phyloP scores from a whole-genome alignment of 2,797 vertebrate genomes.

The Hydrophis major region DNA sequence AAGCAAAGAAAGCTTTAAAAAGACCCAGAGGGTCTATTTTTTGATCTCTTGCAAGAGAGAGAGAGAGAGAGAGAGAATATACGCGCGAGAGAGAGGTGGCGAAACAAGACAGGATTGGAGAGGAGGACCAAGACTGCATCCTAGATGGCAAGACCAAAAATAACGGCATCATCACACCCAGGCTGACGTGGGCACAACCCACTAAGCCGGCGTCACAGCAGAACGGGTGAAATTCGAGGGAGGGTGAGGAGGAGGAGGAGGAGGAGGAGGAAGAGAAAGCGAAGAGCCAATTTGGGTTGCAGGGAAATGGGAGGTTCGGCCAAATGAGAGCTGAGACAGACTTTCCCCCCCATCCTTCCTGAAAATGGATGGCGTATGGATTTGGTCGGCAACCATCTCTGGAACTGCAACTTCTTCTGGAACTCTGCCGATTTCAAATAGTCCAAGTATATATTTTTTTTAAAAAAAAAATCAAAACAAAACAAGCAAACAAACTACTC shows the following conservation, averaged over 20 bases:
- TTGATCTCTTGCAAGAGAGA: constrained; percentile 42
- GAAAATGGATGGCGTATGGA: not conserved
- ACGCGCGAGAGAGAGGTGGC: constrained; percentile 70
- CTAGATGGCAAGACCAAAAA: constrained; percentile 50
- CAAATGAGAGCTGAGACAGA: not conserved
- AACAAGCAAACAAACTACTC: not conserved
- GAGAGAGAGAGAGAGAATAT: not conserved
- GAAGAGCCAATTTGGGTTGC: not conserved
- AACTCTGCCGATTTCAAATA: not conserved
- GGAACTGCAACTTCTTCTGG: not conserved
- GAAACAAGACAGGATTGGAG: constrained; percentile 63
- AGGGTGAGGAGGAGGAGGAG: too few species aligned
- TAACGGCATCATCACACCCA: constrained; percentile 2
- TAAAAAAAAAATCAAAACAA: too few species aligned
- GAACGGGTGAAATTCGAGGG: rapidly evolving
- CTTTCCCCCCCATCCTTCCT: not conserved
- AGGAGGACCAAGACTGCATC: constrained; percentile 75
- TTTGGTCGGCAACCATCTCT: not conserved
- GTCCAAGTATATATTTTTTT: not conserved
- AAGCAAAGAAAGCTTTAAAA: constrained; percentile 43
- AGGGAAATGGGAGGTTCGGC: not conserved
- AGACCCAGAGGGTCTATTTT: constrained; percentile 58
- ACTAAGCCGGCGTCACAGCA: not conserved
- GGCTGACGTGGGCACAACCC: not conserved
- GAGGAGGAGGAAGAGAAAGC: not conserved